phyloP scores from a whole-genome alignment of 2,888 invertebrate species.

The Adineta ricciae region DNA sequence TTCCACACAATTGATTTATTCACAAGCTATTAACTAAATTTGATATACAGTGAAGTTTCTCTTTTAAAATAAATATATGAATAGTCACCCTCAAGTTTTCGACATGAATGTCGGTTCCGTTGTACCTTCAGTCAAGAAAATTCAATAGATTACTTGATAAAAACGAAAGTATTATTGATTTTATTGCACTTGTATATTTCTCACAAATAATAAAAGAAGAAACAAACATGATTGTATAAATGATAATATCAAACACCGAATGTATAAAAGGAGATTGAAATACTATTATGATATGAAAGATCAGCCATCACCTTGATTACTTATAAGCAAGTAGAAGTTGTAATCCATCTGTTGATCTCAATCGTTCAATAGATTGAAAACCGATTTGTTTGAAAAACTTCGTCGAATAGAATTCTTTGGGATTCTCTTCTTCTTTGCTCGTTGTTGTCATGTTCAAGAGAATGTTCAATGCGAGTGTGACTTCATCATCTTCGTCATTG shows the following conservation, averaged over 20 bases:
- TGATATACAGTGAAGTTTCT: background rate
- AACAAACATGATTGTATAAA: background rate
- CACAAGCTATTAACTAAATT: background rate
- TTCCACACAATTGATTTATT: background rate
- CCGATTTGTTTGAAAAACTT: background rate
- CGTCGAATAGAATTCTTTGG: background rate
- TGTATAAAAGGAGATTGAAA: background rate
- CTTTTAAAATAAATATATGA: background rate
- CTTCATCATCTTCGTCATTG: background rate
- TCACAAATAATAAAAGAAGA: background rate
- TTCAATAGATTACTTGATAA: no score
- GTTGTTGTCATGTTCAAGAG: background rate
- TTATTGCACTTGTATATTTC: background rate
- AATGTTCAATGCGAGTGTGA: background rate
- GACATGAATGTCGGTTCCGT: no score
- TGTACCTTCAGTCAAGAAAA: no score
- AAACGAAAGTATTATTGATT: no score
- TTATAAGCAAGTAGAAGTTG: background rate
- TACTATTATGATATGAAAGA: background rate
- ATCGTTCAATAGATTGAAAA: background rate
- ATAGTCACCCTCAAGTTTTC: no score
- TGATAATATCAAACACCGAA: background rate
- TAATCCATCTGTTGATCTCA: background rate
- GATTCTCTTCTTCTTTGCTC: background rate
- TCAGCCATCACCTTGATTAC: background rate